phyloP scores from a whole-genome alignment of 2,797 vertebrate species.

The Mormyrus hasselquistii region DNA sequence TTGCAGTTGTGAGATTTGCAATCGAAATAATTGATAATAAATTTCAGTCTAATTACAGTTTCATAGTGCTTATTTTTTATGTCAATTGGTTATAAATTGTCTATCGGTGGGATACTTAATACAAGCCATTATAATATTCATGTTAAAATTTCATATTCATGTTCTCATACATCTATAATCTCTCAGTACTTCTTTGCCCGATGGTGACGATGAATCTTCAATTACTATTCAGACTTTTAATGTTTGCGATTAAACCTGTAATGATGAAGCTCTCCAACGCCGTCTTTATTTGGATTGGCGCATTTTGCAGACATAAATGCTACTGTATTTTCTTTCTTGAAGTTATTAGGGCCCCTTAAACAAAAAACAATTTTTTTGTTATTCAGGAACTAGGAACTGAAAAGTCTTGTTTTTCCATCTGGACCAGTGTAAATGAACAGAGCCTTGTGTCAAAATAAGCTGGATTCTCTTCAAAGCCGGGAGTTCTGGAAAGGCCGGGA shows the following conservation, averaged over 20 bases:
- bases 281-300: neutral
- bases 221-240: constrained; percentile 1
- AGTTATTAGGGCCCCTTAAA: neutral
- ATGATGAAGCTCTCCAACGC: neutral
- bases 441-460: too few relatives aligned
- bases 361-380: neutral
- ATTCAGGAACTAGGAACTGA: neutral
- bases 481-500: neutral
- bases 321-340: neutral
- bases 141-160: constrained; percentile 24
- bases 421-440: neutral
- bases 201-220: neutral
- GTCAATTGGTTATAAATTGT: constrained; percentile 15
- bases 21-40: constrained; percentile 23
- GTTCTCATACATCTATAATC: constrained; percentile 17
- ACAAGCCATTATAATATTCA: constrained; percentile 24
- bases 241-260: neutral
- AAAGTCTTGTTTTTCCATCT: neutral
- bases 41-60: constrained; percentile 22
- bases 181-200: neutral
- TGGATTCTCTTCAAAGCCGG: neutral
- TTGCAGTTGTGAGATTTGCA: constrained; percentile 20
- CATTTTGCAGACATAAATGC: neutral
- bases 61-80: constrained; percentile 18
- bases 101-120: constrained; percentile 11